Base-by-base conservation (phyloP, 2,113 vertebrate genomes). In the Dicentrarchus labrax region DNA sequence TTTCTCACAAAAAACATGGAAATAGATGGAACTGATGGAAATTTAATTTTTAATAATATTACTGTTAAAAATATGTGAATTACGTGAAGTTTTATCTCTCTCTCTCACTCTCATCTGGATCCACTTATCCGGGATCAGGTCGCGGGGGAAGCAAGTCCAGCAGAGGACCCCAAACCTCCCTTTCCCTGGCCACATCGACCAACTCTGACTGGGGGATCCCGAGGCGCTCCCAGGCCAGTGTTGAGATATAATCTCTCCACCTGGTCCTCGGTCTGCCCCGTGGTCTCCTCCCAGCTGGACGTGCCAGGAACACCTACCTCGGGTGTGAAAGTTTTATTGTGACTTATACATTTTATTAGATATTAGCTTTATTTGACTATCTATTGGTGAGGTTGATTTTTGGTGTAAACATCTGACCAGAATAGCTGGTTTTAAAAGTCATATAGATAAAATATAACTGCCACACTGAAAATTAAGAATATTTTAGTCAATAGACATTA, bases 331-430 rank as follows among this genome's bases (percentile, higher is more conserved):
- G 53, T 22, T 68, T 56, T 48, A 11, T 54, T 80, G 19, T 30
- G 12, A 70, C 43, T 2, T 43, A 60, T 74, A 74, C 8, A 73
- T 43, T 17, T 21, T 69, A 30, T 50, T 36, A 30, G 56, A 65
- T 60, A 83, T 72, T 11, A 9, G 10, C 8, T 73, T 74, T 67
- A 36, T 66, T 39, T 71, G 12, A 64, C 43, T 48, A 67, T 51
- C 54, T 88, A 64, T 53, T 48, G 30, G 41, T 86, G 50, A 80
- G 38, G 64, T 75, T 85, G 39, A 19, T 59, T 72, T 74, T 67
- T 66, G 61, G 22, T 57, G 71, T 86, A 88, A 88, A 86, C 71
- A 75, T 69, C 9, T 62, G 53, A 13, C 39, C 53, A 77, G 21
- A 83, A 72, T 24, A 57, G 54, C 56, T 65, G 71, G 69, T 60